Base-by-base conservation (phyloP, 2,888 invertebrate genomes). In the Hermodice carunculata region DNA sequence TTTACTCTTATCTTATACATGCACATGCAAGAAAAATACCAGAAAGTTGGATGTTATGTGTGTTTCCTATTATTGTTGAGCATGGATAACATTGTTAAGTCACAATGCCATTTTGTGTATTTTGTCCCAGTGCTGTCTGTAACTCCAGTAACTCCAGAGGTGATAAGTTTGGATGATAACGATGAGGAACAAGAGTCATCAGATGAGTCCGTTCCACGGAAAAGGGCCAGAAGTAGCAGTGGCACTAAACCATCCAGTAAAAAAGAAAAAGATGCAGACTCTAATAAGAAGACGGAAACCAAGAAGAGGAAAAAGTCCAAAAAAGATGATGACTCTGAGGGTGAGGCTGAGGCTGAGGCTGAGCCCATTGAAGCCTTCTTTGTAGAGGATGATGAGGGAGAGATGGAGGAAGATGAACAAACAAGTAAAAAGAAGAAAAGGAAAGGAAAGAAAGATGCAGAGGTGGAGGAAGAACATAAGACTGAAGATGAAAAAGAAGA, bases 381-480 rank as follows among this genome's bases (percentile, higher is more conserved):
- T 44, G 61, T 61, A 3, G 54, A 52, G 26, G 60, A 60, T 60
- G 60, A 60, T 40, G 60, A 63, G 40, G 57, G 29, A 22, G 56
- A 54, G 5, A 29, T 46, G 11, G 37, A 22, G 14, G 28, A 56
- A 29, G 42, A 62, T n/a, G 22, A n/a, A 29, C 32, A 48, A 19
- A 32, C 26, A 37, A 17, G 1, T n/a, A 57, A 63, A 43, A 49
- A 63, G 32, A 42, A 31, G 29, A 56, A 22, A 14, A 32, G 26
- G 29, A 44, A 22, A 28, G 46, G 28, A 17, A 28, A 61, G n/a
- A 61, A 68, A 40, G 59, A 34, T 46, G 40, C 52, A 43, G 43
- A 53, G 37, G 54, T 43, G 48, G 51, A 48, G 46, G 57, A 51
- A n/a, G 53, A 44, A 46, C 56, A 31, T 19, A 46, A 44, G 8